Percentiles rank a stretch among this genome's conserved stretches.
Conservation (phyloP, 2,797 vertebrate genomes). For the Aplochiton taeniatus region DNA sequence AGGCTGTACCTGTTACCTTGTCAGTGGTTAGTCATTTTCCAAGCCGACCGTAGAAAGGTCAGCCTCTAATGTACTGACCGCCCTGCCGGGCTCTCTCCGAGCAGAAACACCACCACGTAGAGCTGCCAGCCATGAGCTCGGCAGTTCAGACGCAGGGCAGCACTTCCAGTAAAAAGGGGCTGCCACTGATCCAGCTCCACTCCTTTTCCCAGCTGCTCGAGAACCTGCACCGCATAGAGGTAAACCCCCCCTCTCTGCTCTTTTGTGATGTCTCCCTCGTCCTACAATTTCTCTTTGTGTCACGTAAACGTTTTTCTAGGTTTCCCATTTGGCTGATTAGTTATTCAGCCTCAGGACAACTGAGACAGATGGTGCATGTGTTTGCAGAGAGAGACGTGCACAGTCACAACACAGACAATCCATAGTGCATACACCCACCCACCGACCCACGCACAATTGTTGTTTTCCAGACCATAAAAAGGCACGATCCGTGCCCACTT, state of each 20-base stretch:
- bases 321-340: not conserved
- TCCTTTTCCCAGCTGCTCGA: constrained; percentile 85
- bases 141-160: constrained; percentile 38
- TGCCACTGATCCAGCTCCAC: constrained; percentile 81
- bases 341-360: not conserved
- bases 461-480: not conserved
- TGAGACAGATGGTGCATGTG: constrained; percentile 15
- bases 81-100: constrained; percentile 1
- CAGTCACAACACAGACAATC: too few relatives aligned
- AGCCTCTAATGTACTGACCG: not conserved
- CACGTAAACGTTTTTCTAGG: too few relatives aligned
- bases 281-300: not conserved
- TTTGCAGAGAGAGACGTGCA: too few relatives aligned
- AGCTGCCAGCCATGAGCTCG: constrained; percentile 60
- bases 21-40: too few relatives aligned
- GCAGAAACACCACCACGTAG: constrained; percentile 84
- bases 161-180: constrained; percentile 50
- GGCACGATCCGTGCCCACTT: not conserved
- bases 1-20: too few relatives aligned
- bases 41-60: too few relatives aligned
- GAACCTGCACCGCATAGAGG: constrained; percentile 89
- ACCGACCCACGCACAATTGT: too few relatives aligned
- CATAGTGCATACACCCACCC: too few relatives aligned
- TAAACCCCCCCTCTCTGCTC: constrained; percentile 47
- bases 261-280: not conserved